Percentiles rank a stretch among this genome's conserved stretches.
These are phyloP conservation scores for Nesoenas mayeri DNA, from an alignment of 2,113 vertebrate species.

Conservation along the genomic window DNA sequence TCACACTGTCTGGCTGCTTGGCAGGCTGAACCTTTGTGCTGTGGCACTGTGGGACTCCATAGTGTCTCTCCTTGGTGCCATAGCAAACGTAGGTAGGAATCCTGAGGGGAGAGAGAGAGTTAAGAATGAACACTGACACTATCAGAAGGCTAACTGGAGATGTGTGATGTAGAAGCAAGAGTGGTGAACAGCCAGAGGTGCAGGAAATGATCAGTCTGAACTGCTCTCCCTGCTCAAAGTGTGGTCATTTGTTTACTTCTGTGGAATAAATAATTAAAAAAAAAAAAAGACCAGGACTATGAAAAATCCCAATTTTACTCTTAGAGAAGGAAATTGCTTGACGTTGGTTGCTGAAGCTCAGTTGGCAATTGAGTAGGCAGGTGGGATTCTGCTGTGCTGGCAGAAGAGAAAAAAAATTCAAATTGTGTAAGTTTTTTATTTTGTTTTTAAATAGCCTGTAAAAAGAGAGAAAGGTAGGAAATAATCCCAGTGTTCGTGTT, in stretches of 20 bases:
- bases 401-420: background rate
- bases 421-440: background rate
- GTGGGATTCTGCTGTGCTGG: background rate
- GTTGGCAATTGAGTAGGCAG: background rate
- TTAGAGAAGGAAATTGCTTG: background rate
- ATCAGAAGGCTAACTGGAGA: background rate
- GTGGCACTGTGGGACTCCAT: too few relatives aligned
- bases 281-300: background rate
- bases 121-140: background rate
- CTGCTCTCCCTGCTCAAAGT: background rate
- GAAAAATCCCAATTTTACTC: background rate
- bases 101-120: background rate
- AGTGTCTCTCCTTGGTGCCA: background rate
- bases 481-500: background rate
- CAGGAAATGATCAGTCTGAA: background rate
- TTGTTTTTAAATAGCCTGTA: background rate
- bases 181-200: background rate
- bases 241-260: background rate
- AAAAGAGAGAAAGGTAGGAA: background rate
- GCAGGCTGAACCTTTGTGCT: background rate
- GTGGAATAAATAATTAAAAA: background rate
- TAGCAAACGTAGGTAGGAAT: fast-evolving
- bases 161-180: background rate
- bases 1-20: fast-evolving
- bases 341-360: background rate